Conservation (phyloP, 2,888 invertebrate genomes). For the Automeris io region DNA sequence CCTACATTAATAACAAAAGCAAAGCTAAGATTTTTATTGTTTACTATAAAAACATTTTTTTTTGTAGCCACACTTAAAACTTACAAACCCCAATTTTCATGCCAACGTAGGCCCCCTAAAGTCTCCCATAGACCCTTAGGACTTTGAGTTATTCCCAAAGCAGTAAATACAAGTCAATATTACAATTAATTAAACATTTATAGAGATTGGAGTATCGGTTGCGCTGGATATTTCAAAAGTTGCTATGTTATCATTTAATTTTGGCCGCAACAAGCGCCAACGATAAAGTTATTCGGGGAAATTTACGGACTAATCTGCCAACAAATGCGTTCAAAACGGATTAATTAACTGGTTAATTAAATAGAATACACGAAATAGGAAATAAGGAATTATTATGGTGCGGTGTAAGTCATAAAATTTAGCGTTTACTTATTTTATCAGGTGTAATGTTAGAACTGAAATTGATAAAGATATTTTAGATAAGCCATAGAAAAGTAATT, state of each 20-base stretch:
- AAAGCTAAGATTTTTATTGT: too few species aligned
- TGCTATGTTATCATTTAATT: background rate
- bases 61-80: too few species aligned
- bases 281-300: slow-evolving; percentile 8
- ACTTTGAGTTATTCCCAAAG: too few species aligned
- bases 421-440: background rate
- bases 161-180: background rate
- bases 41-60: too few species aligned
- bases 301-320: slow-evolving; percentile 14
- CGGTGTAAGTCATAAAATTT: slow-evolving; percentile 13
- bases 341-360: slow-evolving; percentile 30
- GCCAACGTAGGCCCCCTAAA: too few species aligned
- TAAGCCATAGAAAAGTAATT: too few species aligned
- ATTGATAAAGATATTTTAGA: too few species aligned
- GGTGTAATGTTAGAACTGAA: background rate
- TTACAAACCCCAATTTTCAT: too few species aligned
- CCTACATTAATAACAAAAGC: too few species aligned
- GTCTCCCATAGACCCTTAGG: too few species aligned
- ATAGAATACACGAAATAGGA: slow-evolving; percentile 24
- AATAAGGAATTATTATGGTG: slow-evolving; percentile 24
- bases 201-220: background rate
- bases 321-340: slow-evolving; percentile 19
- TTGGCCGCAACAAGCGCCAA: background rate
- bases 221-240: background rate
- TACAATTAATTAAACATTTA: slow-evolving; percentile 1